Percentiles rank a stretch among this genome's conserved stretches.
These are phyloP conservation scores for Oryzias curvinotus DNA, from an alignment of 2,113 vertebrate species.

Conservation along the genomic window DNA sequence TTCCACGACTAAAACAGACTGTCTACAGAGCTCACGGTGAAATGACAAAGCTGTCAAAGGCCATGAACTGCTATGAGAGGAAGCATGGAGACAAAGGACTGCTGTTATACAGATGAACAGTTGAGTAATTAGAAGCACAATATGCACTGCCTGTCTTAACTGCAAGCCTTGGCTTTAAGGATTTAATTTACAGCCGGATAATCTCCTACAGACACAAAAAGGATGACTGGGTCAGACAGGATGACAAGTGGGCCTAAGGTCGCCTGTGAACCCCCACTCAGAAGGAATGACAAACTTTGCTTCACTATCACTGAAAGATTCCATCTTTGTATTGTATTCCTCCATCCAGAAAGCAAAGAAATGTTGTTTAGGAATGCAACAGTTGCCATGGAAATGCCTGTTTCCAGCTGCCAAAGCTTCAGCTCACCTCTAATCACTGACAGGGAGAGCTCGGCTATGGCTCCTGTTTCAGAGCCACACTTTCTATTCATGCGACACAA, in stretches of 20 bases:
- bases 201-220: slow-evolving; percentile 72
- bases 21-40: too few species aligned
- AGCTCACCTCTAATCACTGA: slow-evolving; percentile 25
- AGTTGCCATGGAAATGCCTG: slow-evolving; percentile 26
- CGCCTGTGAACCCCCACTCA: slow-evolving; percentile 20
- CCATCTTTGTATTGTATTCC: not conserved
- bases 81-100: slow-evolving; percentile 2
- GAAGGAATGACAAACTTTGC: slow-evolving; percentile 43
- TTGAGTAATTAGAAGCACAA: slow-evolving; percentile 30
- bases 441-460: not conserved
- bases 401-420: slow-evolving; percentile 33
- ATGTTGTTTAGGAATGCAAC: slow-evolving; percentile 2
- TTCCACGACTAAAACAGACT: not conserved
- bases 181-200: slow-evolving; percentile 66
- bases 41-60: not conserved
- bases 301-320: not conserved
- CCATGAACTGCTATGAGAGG: not conserved
- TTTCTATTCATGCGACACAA: slow-evolving; percentile 28
- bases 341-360: slow-evolving; percentile 13
- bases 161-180: slow-evolving; percentile 48
- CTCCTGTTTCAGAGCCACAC: slow-evolving; percentile 1
- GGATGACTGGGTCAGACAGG: slow-evolving; percentile 55
- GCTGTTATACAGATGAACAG: slow-evolving; percentile 14
- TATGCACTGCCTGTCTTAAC: slow-evolving; percentile 17
- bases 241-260: slow-evolving; percentile 59